Percentiles rank a stretch among this genome's conserved stretches.
Conservation (phyloP, 2,888 invertebrate genomes). For the Bombylius discolor region DNA sequence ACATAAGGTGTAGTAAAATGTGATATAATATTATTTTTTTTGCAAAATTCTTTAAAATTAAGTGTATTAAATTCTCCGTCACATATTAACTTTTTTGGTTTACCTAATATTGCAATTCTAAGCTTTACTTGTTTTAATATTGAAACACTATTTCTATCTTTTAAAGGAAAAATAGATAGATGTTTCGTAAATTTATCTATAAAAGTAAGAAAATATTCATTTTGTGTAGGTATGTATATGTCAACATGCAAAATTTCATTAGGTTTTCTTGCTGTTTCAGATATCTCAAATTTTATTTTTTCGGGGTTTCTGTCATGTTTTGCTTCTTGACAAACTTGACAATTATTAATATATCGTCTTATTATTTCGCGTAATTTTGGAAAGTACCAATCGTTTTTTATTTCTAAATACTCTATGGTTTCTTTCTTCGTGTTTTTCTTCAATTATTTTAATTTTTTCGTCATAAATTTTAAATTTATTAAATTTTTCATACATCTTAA, state of each 20-base stretch:
- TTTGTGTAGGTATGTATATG: background rate
- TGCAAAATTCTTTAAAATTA: background rate
- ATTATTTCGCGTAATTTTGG: background rate
- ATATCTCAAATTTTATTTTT: background rate
- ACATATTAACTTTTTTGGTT: background rate
- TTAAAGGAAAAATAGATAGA: background rate
- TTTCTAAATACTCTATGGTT: background rate
- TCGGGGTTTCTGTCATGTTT: background rate
- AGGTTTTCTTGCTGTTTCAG: background rate
- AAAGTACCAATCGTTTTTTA: background rate
- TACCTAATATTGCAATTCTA: background rate
- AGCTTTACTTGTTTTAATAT: background rate
- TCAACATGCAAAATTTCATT: background rate
- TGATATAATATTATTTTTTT: background rate
- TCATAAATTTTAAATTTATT: no score
- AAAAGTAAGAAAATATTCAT: background rate
- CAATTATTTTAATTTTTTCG: no score
- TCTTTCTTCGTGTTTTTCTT: no score
- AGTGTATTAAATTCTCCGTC: background rate
- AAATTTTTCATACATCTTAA: no score
- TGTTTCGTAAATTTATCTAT: background rate
- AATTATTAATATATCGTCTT: background rate
- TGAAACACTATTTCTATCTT: background rate
- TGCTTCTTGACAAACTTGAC: background rate
- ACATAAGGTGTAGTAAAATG: background rate